Evolutionary conservation across 2,113 vertebrate genomes (phyloP).

Genomic region (Zapus hudsonius): DNA sequence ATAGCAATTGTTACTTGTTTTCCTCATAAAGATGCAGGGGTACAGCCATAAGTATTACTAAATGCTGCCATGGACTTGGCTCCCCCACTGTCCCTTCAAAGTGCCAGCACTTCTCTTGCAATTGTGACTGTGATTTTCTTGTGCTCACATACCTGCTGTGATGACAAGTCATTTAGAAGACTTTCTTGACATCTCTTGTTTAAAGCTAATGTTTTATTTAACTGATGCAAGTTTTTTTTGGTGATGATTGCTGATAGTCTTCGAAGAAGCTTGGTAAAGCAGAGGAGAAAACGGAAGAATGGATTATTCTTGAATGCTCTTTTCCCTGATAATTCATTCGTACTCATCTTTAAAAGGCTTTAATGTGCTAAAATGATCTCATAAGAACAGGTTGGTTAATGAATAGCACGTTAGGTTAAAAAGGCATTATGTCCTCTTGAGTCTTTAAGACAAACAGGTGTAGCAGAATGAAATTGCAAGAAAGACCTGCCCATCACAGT

Average conservation of each 20-base stretch:
- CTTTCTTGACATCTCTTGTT: slow-evolving; percentile 38
- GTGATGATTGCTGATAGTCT: background rate
- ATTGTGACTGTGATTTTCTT: background rate
- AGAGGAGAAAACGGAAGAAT: background rate
- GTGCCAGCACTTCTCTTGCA: background rate
- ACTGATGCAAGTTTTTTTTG: background rate
- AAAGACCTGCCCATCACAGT: background rate
- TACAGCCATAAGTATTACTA: background rate
- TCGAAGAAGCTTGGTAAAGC: background rate
- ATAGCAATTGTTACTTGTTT: background rate
- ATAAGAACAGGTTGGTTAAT: slow-evolving; percentile 1
- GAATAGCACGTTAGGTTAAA: background rate
- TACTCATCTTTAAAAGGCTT: background rate
- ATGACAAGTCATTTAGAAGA: slow-evolving; percentile 40
- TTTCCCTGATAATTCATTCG: background rate
- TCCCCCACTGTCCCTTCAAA: background rate
- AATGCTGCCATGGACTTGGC: background rate
- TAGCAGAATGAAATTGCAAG: background rate
- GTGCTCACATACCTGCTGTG: background rate
- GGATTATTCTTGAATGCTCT: background rate
- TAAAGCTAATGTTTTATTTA: slow-evolving; percentile 60
- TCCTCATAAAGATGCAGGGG: background rate
- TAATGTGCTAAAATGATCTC: background rate
- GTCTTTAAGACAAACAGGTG: background rate
- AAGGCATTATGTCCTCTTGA: background rate